Conservation (phyloP, 2,797 vertebrate genomes). For the Aselliscus stoliczkanus region DNA sequence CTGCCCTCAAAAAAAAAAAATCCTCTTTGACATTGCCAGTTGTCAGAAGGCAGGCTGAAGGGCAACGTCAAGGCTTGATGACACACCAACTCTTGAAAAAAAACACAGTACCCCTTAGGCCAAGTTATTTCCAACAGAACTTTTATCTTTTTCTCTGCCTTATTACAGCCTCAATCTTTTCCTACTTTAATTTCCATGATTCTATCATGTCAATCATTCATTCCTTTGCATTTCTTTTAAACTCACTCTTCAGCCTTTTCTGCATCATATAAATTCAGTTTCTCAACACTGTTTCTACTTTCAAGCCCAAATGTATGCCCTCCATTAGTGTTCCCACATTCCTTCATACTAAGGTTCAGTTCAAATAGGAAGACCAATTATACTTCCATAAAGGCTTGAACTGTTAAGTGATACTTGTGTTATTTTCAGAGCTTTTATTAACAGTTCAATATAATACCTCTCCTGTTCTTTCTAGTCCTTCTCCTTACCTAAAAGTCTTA, state of each 20-base stretch:
- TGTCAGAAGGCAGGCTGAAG: neutral
- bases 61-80: neutral
- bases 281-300: slow-evolving; percentile 11
- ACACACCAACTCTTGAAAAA: neutral
- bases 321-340: slow-evolving; percentile 18
- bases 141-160: neutral
- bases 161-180: neutral
- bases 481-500: neutral
- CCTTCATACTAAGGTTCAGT: slow-evolving; percentile 41
- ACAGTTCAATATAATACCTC: neutral
- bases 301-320: neutral
- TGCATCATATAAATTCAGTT: neutral
- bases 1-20: no score
- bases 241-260: slow-evolving; percentile 21
- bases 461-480: neutral
- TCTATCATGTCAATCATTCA: neutral
- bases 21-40: neutral
- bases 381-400: slow-evolving; percentile 23
- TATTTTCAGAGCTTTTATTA: slow-evolving; percentile 49
- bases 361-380: slow-evolving; percentile 46
- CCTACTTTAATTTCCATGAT: neutral
- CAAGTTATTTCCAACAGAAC: neutral
- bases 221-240: slow-evolving; percentile 1
- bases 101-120: neutral
- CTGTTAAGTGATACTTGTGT: slow-evolving; percentile 8